Base-by-base conservation (phyloP, 2,113 vertebrate genomes). In the Leuciscus idus region DNA sequence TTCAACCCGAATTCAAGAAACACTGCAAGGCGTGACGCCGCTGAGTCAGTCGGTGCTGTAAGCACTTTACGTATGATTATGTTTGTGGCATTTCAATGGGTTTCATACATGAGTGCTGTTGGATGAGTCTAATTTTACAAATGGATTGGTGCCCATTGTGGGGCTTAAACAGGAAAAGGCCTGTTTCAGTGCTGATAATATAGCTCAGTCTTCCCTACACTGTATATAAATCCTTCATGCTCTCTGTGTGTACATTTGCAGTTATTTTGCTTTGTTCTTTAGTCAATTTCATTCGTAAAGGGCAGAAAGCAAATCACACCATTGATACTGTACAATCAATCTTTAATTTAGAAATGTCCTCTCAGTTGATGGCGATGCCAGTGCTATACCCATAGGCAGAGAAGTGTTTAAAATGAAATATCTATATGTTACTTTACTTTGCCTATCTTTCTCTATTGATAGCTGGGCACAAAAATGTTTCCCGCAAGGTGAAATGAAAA, bases 111-210 rank as follows among this genome's bases (percentile, higher is more conserved):
- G 91, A 94, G 88, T 93, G 90, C 90, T 89, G 86, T 85, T 89
- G 90, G 91, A 90, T 91, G 91, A 92, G 91, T 93, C 84, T 92
- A 92, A 94, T 93, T 94, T 94, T 93, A 93, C 92, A 93, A 94
- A 94, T 93, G 93, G 91, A 92, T 93, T 93, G 90, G 90, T 83
- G 87, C 92, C 94, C 91, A 93, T 93, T 94, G 93, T 94, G 93
- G 86, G 92, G 91, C 90, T 94, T 91, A 92, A 89, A 92, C 87
- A 91, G 91, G 92, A 93, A 94, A 92, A 93, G 93, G 90, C 93
- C 92, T 94, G 92, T 94, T 93, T 95, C 90, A 91, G 90, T 86
- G 90, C 92, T 95, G 92, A 95, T 95, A 95, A 94, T 94, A 89
- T 91, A 92, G 89, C 90, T 93, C 82, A 89, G 91, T 90, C 88